Base-by-base conservation (phyloP, 2,888 invertebrate genomes). In the Tetrapedia diversipes region DNA sequence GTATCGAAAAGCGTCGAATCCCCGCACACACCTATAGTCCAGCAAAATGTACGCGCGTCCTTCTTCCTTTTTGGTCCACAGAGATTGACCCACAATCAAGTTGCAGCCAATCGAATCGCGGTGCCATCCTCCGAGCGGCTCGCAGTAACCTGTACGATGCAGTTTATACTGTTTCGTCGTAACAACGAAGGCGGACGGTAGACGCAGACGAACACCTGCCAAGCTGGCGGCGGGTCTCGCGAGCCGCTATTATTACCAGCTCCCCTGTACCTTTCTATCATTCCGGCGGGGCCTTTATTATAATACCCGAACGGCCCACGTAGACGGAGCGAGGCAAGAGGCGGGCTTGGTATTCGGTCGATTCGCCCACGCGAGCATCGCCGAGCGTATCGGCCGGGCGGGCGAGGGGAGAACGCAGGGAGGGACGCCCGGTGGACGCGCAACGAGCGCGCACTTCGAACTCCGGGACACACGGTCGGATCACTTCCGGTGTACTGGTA, bases 221-320 rank as follows among this genome's bases (percentile, higher is more conserved):
- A 73, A 66, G 66, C 73, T 63, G 77, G 63, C 73, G 74, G 45
- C 73, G 74, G 45, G 74, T 53, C 70, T 63, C 32, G 73, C 71
- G 60, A 47, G 68, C 70, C 53, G 79, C 84, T 88, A 87, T 87
- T 88, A 88, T 88, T 88, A 88, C 87, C 85, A 61, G 76, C 80
- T 73, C 56, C 47, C 65, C 54, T 49, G 81, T 79, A 82, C 84
- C 86, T 87, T 87, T 88, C 87, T 87, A 88, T 86, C 86, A 86
- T 86, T 87, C 84, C 79, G 56, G n/a, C 73, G 63, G 39, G 69
- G 78, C 68, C 68, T 82, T 82, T 84, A 82, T 84, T 84, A 84
- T 79, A 84, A 84, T 82, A 80, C 74, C 65, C 56, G 34, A 56
- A 19, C 72, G 32, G 64, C 87, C 87, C 83, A 87, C 87, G 81